These are phyloP conservation scores for Chaetodon trifascialis DNA, from an alignment of 2,113 vertebrate genomes.

Conservation along the genomic window DNA sequence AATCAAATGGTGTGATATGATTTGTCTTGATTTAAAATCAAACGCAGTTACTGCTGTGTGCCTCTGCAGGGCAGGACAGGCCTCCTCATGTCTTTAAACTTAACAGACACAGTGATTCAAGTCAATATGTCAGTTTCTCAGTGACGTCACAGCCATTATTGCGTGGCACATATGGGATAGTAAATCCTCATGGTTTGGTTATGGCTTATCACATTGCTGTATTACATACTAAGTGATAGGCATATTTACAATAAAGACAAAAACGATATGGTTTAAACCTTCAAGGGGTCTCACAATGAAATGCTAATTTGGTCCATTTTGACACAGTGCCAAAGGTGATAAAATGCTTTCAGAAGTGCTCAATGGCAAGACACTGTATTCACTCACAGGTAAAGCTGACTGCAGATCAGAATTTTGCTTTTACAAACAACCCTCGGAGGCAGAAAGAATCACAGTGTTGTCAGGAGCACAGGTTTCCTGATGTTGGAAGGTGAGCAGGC, in stretches of 20 bases:
- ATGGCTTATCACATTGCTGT: constrained; percentile 76
- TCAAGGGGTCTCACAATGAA: constrained; percentile 41
- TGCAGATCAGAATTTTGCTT: constrained; percentile 22
- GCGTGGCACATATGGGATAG: constrained; percentile 53
- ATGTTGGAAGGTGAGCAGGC: neutral
- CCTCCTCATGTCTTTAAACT: neutral
- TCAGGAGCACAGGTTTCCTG: neutral
- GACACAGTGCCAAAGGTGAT: constrained; percentile 59
- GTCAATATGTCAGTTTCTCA: constrained; percentile 22
- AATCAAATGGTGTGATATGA: neutral
- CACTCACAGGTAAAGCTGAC: constrained; percentile 1
- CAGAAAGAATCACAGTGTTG: constrained; percentile 19
- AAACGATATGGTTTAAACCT: constrained; percentile 28
- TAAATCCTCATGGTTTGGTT: constrained; percentile 53
- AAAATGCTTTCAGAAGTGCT: constrained; percentile 34
- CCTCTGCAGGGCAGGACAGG: constrained; percentile 13
- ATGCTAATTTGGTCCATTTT: constrained; percentile 79
- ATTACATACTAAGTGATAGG: constrained; percentile 23
- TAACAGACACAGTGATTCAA: constrained; percentile 64
- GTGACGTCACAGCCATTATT: constrained; percentile 64
- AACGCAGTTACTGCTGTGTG: constrained; percentile 11
- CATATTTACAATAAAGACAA: constrained; percentile 41
- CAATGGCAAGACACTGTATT: constrained; percentile 10
- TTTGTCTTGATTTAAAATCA: constrained; percentile 7
- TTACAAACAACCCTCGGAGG: constrained; percentile 13